phyloP scores from a whole-genome alignment of 2,797 vertebrate species.

The Halcyon badia region DNA sequence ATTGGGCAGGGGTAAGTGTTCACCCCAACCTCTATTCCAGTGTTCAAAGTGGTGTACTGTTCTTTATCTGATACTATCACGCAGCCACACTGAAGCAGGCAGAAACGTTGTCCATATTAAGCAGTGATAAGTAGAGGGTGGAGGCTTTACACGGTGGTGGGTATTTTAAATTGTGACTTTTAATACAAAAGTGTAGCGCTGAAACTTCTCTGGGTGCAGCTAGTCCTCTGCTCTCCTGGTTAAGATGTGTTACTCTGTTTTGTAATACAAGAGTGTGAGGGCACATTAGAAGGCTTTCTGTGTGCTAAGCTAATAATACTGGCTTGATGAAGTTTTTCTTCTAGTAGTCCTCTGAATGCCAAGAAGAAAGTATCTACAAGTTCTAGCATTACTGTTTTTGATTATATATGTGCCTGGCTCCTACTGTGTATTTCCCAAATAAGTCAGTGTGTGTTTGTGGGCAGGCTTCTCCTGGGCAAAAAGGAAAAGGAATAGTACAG shows the following conservation, averaged over 20 bases:
- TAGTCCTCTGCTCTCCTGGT: background rate
- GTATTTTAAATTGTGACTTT: background rate
- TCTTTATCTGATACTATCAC: background rate
- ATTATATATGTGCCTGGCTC: background rate
- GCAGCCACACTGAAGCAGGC: background rate
- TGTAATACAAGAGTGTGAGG: background rate
- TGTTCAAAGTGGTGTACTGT: background rate
- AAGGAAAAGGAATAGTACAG: background rate
- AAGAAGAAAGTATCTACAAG: background rate
- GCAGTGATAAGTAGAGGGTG: background rate
- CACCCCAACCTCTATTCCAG: background rate
- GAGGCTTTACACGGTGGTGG: background rate
- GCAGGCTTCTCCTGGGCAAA: background rate
- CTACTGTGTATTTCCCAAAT: background rate
- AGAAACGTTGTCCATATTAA: background rate
- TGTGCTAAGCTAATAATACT: background rate
- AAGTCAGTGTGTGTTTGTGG: background rate
- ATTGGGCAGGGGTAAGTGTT: constrained; percentile 95
- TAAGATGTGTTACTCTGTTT: background rate
- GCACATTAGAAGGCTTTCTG: background rate
- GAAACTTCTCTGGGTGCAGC: background rate
- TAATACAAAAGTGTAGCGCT: background rate
- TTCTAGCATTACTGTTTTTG: background rate
- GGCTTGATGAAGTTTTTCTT: background rate
- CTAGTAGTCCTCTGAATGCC: background rate